Conservation (phyloP, 2,797 vertebrate species). For the Sylvilagus floridanus region DNA sequence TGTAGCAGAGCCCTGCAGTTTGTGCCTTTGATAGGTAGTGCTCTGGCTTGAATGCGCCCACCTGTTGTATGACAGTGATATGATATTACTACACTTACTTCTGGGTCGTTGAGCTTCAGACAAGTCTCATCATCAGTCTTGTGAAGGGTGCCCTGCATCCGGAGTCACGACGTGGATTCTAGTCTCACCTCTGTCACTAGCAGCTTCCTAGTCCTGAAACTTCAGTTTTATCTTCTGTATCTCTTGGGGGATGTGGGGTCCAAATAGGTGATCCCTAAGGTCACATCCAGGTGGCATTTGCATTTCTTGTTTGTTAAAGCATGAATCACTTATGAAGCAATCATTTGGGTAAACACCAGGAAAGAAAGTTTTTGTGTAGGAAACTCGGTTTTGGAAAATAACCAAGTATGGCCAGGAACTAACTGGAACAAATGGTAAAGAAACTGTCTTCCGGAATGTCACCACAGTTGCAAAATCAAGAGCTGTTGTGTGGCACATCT, state of each 20-base stretch:
- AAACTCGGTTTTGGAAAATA: slow-evolving; percentile 22
- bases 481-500: background rate
- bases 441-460: background rate
- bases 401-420: background rate
- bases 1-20: slow-evolving; percentile 1
- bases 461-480: background rate
- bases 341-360: background rate
- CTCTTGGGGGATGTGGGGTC: background rate
- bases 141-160: background rate
- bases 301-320: background rate
- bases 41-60: too few relatives aligned
- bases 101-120: background rate
- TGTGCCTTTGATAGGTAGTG: background rate
- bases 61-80: background rate
- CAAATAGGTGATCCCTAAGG: background rate
- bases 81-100: background rate
- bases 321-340: slow-evolving; percentile 10
- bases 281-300: background rate
- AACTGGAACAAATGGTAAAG: background rate
- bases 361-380: background rate
- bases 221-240: background rate
- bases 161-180: background rate
- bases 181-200: background rate
- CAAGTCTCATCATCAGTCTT: background rate
- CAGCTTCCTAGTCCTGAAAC: background rate